Evolutionary conservation across 1,140 invertebrate species (phyloP), one percentile per base, ranked within the genome.

Genomic region (Ceratitis capitata): DNA sequence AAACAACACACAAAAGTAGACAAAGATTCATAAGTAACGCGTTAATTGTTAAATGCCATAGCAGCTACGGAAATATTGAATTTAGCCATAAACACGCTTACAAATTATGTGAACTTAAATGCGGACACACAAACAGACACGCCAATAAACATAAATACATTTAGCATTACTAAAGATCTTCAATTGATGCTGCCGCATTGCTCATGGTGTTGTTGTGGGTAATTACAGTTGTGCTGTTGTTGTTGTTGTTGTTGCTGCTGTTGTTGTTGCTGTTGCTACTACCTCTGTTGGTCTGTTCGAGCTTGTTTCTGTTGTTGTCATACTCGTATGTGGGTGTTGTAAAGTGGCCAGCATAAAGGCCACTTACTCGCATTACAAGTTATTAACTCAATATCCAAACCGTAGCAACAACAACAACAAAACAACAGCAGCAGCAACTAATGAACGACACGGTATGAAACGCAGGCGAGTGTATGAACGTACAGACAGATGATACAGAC

Each of bases 321-420:
- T n/a, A n/a, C n/a, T n/a, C n/a, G n/a, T 23, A 78, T 78, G 69
- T 26, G 39, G 69, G 69, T 78, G 39, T 23, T 78, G 39, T 45
- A 78, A 78, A 78, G 35, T 78, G 69, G 69, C 69, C 39, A 12
- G 35, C 19, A 42, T 29, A 14, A 16, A 42, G 39, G 69, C 69
- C 69, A 78, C 69, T 78, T 78, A 78, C 69, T 78, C 69, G 69
- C 69, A 78, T 78, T 78, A 78, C 69, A 78, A 78, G 69, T 78
- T 78, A 78, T 78, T 78, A 78, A 78, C 69, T 78, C 69, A 78
- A 26, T 78, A 19, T 32, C 61, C n/a, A n/a, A n/a, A n/a, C n/a
- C n/a, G n/a, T n/a, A 69, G n/a, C 35, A 35, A 35, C 32, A 69
- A 69, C 61, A 39, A 39, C 61, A 35, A 35, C 32, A 56, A 56